Evolutionary conservation across 2,797 vertebrate species (phyloP), one percentile per base, ranked within the genome.

Genomic region (Phrynocephalus forsythii): DNA sequence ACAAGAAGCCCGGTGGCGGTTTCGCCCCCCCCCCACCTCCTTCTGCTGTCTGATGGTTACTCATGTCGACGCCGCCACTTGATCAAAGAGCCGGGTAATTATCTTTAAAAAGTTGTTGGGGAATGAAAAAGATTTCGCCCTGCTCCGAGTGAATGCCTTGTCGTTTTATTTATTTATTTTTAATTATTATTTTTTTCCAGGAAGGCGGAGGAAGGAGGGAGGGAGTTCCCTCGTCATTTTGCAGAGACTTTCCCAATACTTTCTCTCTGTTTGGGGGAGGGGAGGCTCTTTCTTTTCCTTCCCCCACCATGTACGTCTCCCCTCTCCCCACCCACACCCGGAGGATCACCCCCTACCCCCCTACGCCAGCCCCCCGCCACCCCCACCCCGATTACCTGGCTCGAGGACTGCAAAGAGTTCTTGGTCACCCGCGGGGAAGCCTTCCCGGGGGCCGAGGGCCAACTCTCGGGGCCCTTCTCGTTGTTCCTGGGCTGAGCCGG

Each of bases 401-500:
- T 97, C 60, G 97, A 96, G 88, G 97, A 96, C 11, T 97, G 97
- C 56, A 97, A 96, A 78, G 97, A 96, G 95, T 97, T 94, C 94
- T 97, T 91, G 83, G 96, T 95, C 5, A 96, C 96, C 15, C 94
- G 94, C 86, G 97, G 95, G 87, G 82, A 94, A 66, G 82, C 94
- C 72, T 93, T 94, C 52, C 96, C 97, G 92, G 82, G 26, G 2
- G n/a, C 96, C 89, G 66, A 95, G 90, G 60, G 96, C 95, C 18
- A 95, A 87, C 95, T 97, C 33, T 98, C 96, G 0, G 97, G 91
- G 88, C 96, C 96, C 90, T 97, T 98, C 89, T 97, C 96, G 66
- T 98, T 98, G 95, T 98, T 98, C 80, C 97, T 94, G 26, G 96
- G 97, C 6, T 96, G 95, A 85, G 94, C 95, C 3, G 97, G 97